Base-by-base conservation (phyloP, 2,888 invertebrate genomes). In the Heliconius ethilla region DNA sequence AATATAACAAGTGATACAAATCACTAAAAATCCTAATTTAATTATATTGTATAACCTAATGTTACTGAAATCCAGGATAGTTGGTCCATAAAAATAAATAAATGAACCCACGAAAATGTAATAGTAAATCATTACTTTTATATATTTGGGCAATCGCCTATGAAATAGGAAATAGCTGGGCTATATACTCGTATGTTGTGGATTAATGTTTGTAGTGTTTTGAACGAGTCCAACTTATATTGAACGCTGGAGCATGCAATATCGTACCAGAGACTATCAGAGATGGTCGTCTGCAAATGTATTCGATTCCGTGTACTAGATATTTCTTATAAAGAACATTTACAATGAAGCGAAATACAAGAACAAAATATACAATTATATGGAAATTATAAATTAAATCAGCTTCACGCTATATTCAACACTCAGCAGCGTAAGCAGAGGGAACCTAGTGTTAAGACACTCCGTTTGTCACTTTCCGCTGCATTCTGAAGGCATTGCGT, bases 111-210 rank as follows among this genome's bases (percentile, higher is more conserved):
- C 62, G 73, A 33, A 73, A 62, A 73, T 5, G 15, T 37, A 9
- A 62, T 25, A 73, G 59, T 37, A 37, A 25, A 62, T 62, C 55
- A 37, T 33, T 73, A 25, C n/a, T 25, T 73, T 73, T 73, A 62
- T 73, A 37, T 33, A 37, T 25, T 73, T 37, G 62, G 73, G 25
- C 62, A 73, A 73, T 73, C 62, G 62, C 37, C 62, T 40, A 37
- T 73, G 62, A 73, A 73, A 73, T 73, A 62, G 62, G 62, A 25
- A n/a, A 73, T n/a, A 59, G 25, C 59, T 59, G 55, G n/a, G 62
- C 33, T 59, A 55, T 55, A 55, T 45, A 45, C 45, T 45, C 45
- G 45, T 55, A 0, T 55, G 22, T 55, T 70, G 10, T 27, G 51
- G 70, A 70, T 25, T 73, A 73, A 55, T 55, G 22, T 55, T 33